Conservation (phyloP, 2,113 vertebrate species). For the Danio rerio region DNA sequence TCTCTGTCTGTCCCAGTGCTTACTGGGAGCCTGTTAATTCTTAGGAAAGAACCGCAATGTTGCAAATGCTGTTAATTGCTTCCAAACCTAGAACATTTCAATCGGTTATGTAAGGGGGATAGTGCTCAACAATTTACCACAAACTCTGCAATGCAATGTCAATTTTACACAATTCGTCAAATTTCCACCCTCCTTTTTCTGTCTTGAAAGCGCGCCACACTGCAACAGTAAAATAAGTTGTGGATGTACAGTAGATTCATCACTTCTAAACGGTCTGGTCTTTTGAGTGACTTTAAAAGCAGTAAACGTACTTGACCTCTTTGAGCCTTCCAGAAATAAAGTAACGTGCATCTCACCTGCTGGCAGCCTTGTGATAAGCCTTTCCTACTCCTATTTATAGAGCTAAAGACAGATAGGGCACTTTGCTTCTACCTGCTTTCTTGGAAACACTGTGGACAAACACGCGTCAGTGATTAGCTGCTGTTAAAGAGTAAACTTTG, state of each 20-base stretch:
- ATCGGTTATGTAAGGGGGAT: neutral
- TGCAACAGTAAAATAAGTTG: neutral
- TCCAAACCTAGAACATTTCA: neutral
- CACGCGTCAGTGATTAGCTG: constrained; percentile 73
- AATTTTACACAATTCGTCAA: neutral
- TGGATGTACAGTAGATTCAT: neutral
- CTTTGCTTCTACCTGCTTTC: neutral
- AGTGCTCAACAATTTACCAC: neutral
- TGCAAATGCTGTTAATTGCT: neutral
- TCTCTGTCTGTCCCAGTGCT: neutral
- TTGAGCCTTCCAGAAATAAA: constrained; percentile 6
- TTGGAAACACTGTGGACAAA: constrained; percentile 58
- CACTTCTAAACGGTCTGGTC: neutral
- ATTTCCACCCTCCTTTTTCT: constrained; percentile 10
- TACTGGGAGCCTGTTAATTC: neutral
- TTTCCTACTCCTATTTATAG: neutral
- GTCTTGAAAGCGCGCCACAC: constrained; percentile 1
- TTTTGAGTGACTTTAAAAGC: constrained; percentile 9
- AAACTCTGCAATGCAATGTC: neutral
- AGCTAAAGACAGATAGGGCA: neutral
- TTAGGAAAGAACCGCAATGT: neutral
- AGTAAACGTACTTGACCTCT: neutral
- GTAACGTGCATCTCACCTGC: neutral
- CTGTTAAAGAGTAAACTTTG: constrained; percentile 8
- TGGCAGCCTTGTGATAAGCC: constrained; percentile 2